These are phyloP conservation scores for Apolygus lucorum DNA, from an alignment of 1,140 invertebrate species.

Conservation along the genomic window DNA sequence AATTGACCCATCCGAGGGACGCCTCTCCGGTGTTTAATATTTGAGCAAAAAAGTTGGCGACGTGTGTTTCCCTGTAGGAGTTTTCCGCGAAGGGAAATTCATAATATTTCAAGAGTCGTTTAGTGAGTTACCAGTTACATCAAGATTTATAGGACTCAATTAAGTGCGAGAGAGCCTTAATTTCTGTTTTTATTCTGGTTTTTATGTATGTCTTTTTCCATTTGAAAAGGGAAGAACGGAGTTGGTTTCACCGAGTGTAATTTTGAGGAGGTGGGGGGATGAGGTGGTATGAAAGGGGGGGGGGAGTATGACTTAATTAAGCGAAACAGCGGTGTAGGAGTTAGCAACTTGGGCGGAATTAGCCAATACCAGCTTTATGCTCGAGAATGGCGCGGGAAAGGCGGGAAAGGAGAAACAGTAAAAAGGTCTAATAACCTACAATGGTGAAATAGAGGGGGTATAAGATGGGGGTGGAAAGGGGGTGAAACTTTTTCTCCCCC, in stretches of 20 bases:
- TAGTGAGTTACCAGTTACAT: slow-evolving; percentile 17
- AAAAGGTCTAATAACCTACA: slow-evolving; percentile 22
- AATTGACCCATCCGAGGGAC: neutral
- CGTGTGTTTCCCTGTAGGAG: neutral
- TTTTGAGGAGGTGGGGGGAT: neutral
- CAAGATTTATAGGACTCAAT: slow-evolving; percentile 12
- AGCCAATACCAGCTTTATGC: slow-evolving; percentile 22
- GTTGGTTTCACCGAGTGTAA: neutral
- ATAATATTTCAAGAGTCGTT: slow-evolving; percentile 21
- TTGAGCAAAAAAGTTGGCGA: slow-evolving; percentile 4
- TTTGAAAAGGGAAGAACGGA: no score
- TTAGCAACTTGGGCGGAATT: slow-evolving; percentile 21
- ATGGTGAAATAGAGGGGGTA: slow-evolving; percentile 10
- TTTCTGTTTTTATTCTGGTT: slow-evolving; percentile 22
- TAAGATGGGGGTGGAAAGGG: neutral
- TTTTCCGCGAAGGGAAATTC: neutral
- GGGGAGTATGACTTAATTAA: slow-evolving; percentile 19
- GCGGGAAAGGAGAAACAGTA: slow-evolving; percentile 7
- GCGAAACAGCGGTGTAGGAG: slow-evolving; percentile 15
- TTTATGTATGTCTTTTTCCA: slow-evolving; percentile 12
- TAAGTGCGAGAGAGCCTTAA: slow-evolving; percentile 20
- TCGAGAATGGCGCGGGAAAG: neutral
- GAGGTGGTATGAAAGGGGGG: neutral
- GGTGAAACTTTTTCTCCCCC: neutral
- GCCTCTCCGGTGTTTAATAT: neutral